Base-by-base conservation (phyloP, 2,888 invertebrate species). In the Carabus problematicus region DNA sequence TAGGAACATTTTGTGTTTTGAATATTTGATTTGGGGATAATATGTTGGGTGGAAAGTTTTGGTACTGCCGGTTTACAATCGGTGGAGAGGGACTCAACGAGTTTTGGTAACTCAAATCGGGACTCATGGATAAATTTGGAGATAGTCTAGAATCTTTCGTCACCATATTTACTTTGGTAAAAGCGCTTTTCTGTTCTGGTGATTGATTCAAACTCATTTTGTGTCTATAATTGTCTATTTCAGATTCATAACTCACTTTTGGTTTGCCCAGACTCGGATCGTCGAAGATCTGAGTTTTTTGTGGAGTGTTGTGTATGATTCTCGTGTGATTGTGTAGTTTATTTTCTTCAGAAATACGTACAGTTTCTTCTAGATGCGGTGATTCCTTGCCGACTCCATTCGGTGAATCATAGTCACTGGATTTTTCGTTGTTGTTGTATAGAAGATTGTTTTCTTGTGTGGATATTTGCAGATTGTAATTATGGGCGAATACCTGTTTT, bases 11-110 rank as follows among this genome's bases (percentile, higher is more conserved):
- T 69, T 86, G 87, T 0, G 81, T 77, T 80, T 87, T 88, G 74
- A 88, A 87, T 70, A 87, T 83, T 52, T 81, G 79, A 72, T 81
- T 82, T 52, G 84, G 85, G 0, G 86, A 82, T 58, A 85, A 83
- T 41, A 79, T 85, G 83, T 58, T 84, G 81, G 47, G 83, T 81
- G 64, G 84, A 80, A 70, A 86, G 75, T 75, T 76, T 72, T 78
- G 79, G 66, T 81, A 81, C 55, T 74, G 78, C 52, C 81, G 74
- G 55, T 77, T 78, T 68, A 71, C 75, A 69, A 80, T 82, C 1
- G 89, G 87, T 12, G 89, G 88, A 69, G 88, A 89, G 1, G 93
- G 93, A 78, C 92, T 93, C 71, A 92, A 85, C 45, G 92, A 93
- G 75, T 88, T 89, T 76, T 92, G 91, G 74, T 93, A 93, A 71